Percentiles rank a stretch among this genome's conserved stretches.
Conservation (phyloP, 2,113 vertebrate genomes). For the Ictalurus punctatus region DNA sequence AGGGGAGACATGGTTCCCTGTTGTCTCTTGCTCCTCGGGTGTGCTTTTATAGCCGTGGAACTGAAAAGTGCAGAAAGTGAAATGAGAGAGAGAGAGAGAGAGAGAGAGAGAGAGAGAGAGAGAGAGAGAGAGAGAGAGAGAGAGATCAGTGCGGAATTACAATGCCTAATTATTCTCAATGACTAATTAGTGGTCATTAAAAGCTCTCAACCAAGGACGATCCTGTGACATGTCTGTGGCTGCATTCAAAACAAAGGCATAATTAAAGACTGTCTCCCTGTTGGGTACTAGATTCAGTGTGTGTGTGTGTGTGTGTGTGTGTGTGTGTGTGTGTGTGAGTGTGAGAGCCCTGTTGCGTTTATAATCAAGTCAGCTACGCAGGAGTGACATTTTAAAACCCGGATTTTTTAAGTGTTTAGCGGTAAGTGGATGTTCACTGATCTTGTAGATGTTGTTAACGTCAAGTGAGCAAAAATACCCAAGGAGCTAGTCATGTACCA, state of each 20-base stretch:
- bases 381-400: neutral
- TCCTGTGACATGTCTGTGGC: constrained; percentile 1
- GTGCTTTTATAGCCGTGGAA: constrained; percentile 5
- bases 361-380: neutral
- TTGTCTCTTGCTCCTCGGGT: neutral
- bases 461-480: neutral
- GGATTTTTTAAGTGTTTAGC: neutral
- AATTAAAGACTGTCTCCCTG: constrained; percentile 28
- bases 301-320: constrained; percentile 32
- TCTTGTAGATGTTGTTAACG: neutral
- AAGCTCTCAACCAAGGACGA: constrained; percentile 19
- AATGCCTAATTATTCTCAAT: constrained; percentile 47
- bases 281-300: constrained; percentile 9
- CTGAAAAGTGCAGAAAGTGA: neutral
- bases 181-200: constrained; percentile 46
- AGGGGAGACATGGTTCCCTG: neutral
- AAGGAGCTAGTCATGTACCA: neutral
- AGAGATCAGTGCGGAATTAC: constrained; percentile 7
- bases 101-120: neutral
- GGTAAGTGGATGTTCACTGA: neutral
- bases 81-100: neutral
- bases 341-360: neutral
- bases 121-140: neutral
- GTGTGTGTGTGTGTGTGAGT: constrained; percentile 32
- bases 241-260: constrained; percentile 37